Base-by-base conservation (phyloP, 2,113 vertebrate species). In the Scomber colias region DNA sequence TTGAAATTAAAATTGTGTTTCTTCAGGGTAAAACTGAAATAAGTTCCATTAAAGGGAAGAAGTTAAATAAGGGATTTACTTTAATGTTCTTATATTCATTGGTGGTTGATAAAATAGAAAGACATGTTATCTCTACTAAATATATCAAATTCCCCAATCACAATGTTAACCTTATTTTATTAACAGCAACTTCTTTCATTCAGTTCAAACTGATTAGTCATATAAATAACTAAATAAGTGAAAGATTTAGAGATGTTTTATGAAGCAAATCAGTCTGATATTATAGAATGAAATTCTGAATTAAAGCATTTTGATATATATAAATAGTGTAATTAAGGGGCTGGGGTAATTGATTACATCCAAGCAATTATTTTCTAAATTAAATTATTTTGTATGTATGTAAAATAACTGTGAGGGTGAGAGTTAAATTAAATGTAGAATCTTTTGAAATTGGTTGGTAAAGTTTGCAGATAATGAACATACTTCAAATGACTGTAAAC, bases 81-180 rank as follows among this genome's bases (percentile, higher is more conserved):
- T 62, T 44, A 63, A 69, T 67, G 16, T 30, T 49, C 11, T 24
- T 53, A 63, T 31, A 59, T 87, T 57, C 53, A 45, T 45, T 59
- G 21, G 51, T 61, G 16, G 11, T 56, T 48, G 24, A 2, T 44
- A n/a, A 46, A 79, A 57, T 30, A 76, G 7, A 54, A 71, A 75
- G 3, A 49, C 13, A 24, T 17, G 3, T 49, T 72, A 2, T 54
- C 6, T 21, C 0, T 48, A 7, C 53, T 61, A 4, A 12, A 45
- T 48, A 46, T 45, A 46, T 44, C 3, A 24, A 11, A 44, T 51
- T 5, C 46, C 30, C 4, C 4, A 48, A 0, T 19, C 10, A 3
- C 21, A 3, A 11, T 40, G 8, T 35, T 51, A 5, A 49, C 16
- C 12, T 48, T 16, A 70, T 17, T 73, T 31, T 27, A 35, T 31